A percentile compares a stretch with the other conserved stretches of the same genome.
Evolutionary conservation across 2,797 vertebrate genomes (phyloP).

Genomic region (Mallotus villosus): DNA sequence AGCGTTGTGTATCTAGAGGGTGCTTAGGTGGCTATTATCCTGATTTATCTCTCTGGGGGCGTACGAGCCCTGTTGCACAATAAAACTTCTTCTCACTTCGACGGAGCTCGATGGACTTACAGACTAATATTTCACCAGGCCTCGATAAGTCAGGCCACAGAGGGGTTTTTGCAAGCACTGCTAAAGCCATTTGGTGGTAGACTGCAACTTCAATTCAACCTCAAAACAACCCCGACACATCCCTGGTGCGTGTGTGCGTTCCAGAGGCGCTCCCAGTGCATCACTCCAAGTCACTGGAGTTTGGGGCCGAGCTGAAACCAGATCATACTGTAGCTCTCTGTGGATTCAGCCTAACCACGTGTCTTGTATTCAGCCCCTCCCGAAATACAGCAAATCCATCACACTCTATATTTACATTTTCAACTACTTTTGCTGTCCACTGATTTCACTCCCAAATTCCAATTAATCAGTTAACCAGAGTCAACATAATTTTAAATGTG

Average conservation of each 20-base stretch:
- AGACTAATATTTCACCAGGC: slow-evolving; percentile 45
- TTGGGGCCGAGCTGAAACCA: no score
- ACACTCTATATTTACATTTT: no score
- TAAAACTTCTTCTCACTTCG: slow-evolving; percentile 61
- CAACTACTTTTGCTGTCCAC: no score
- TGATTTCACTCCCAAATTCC: no score
- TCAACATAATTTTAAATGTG: slow-evolving; percentile 23
- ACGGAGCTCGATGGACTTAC: slow-evolving; percentile 44
- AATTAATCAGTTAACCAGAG: no score
- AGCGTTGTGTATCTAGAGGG: slow-evolving; percentile 25
- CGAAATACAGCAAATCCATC: neutral
- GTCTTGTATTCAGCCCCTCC: neutral
- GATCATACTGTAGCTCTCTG: no score
- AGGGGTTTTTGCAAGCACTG: slow-evolving; percentile 31
- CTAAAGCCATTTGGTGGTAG: slow-evolving; percentile 60
- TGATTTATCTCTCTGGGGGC: slow-evolving; percentile 48
- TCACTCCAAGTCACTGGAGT: neutral
- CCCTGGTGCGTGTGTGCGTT: slow-evolving; percentile 46
- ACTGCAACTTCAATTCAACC: slow-evolving; percentile 1
- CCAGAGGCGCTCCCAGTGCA: neutral
- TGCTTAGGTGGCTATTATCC: slow-evolving; percentile 46
- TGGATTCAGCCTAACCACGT: no score
- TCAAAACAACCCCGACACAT: neutral
- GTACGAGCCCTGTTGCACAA: slow-evolving; percentile 44
- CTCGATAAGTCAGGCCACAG: slow-evolving; percentile 31